These are phyloP conservation scores for Pelvicachromis taeniatus DNA, from an alignment of 2,113 vertebrate genomes.

Conservation along the genomic window DNA sequence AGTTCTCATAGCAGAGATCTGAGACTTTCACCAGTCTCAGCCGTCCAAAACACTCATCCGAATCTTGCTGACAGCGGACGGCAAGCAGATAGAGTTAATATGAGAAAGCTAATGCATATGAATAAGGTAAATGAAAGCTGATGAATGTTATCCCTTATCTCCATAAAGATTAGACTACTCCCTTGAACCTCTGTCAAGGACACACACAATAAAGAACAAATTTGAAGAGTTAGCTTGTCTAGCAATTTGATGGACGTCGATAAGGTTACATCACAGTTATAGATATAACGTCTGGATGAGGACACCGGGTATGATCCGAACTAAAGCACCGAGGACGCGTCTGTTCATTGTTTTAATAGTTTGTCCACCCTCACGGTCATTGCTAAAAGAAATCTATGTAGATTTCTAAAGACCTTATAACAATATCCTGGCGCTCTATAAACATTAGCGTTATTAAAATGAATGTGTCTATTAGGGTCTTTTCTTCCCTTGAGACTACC, in stretches of 20 bases:
- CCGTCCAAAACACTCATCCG: slow-evolving; percentile 37
- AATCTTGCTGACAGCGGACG: slow-evolving; percentile 55
- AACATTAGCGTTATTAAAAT: slow-evolving; percentile 61
- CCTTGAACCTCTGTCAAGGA: slow-evolving; percentile 70
- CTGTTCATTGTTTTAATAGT: slow-evolving; percentile 13
- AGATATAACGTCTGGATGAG: background rate
- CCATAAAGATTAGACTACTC: slow-evolving; percentile 67
- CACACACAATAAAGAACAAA: slow-evolving; percentile 56
- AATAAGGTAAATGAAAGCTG: slow-evolving; percentile 70
- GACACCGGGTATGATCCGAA: background rate
- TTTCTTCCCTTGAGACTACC: slow-evolving; percentile 10
- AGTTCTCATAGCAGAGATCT: slow-evolving; percentile 54
- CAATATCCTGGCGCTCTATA: slow-evolving; percentile 37
- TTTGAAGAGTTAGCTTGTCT: slow-evolving; percentile 47
- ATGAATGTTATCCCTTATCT: slow-evolving; percentile 72
- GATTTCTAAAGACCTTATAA: slow-evolving; percentile 35
- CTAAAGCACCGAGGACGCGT: background rate
- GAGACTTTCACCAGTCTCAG: slow-evolving; percentile 34
- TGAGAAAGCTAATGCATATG: slow-evolving; percentile 61
- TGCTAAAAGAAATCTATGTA: slow-evolving; percentile 11
- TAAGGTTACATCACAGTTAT: slow-evolving; percentile 55
- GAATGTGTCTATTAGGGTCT: slow-evolving; percentile 43
- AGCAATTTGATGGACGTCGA: slow-evolving; percentile 57
- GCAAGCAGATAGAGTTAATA: slow-evolving; percentile 35
- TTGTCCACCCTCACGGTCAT: background rate